Conservation (phyloP, 2,797 vertebrate genomes). For the Sebastes alutus region DNA sequence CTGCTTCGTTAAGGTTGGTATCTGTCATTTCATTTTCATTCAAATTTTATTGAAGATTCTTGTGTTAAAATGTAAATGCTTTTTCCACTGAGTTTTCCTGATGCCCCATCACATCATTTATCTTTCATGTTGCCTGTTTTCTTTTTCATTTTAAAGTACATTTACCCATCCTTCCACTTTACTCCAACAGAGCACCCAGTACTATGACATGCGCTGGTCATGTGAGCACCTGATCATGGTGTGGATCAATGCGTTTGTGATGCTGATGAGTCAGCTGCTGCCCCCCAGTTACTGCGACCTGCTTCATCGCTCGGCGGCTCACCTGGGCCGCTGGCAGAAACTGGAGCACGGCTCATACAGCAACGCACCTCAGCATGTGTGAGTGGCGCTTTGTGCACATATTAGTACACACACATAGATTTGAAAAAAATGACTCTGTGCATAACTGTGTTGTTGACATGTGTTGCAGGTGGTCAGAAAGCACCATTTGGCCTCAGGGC, state of each 20-base stretch:
- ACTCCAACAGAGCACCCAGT: slow-evolving; percentile 92
- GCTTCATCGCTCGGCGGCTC: slow-evolving; percentile 94
- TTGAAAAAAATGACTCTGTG: not conserved
- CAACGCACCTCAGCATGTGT: slow-evolving; percentile 97
- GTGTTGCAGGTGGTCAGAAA: slow-evolving; percentile 94
- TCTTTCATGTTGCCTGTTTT: not conserved
- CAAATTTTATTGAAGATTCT: not conserved
- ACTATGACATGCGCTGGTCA: slow-evolving; percentile 99
- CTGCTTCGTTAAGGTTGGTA: slow-evolving; percentile 95
- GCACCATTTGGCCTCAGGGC: slow-evolving; percentile 97
- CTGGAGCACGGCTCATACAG: slow-evolving; percentile 96
- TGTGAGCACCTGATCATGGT: slow-evolving; percentile 99
- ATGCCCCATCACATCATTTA: not conserved
- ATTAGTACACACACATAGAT: too few relatives aligned
- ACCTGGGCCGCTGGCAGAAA: slow-evolving; percentile 98
- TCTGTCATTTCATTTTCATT: not conserved
- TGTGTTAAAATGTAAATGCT: not conserved
- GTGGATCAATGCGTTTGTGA: slow-evolving; percentile 99
- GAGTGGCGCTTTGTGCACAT: slow-evolving; percentile 71
- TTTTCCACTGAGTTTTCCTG: not conserved
- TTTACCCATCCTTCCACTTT: not conserved
- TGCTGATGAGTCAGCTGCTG: slow-evolving; percentile 97
- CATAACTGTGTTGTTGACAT: slow-evolving; percentile 35
- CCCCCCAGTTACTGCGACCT: slow-evolving; percentile 97
- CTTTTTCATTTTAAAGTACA: not conserved